phyloP scores from a whole-genome alignment of 2,113 vertebrate genomes.

The Ceratotherium simum region DNA sequence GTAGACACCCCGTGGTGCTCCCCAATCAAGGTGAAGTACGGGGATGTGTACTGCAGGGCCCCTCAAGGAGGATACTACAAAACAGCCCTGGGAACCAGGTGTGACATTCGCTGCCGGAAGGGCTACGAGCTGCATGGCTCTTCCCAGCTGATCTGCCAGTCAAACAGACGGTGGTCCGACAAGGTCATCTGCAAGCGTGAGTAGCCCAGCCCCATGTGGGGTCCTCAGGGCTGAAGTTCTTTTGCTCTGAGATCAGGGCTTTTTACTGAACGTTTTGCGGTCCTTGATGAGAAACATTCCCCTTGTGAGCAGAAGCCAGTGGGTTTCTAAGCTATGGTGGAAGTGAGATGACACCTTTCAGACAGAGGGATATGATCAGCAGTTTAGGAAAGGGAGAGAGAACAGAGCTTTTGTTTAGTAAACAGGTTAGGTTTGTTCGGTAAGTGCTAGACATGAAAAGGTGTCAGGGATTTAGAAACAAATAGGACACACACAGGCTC shows the following conservation, averaged over 20 bases:
- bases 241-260: not conserved
- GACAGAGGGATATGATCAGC: not conserved
- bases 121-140: constrained; percentile 94
- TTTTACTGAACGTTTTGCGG: not conserved
- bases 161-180: constrained; percentile 96
- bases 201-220: constrained; percentile 63
- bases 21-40: constrained; percentile 96
- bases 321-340: not conserved
- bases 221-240: not conserved
- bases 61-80: constrained; percentile 93
- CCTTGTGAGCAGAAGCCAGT: not conserved
- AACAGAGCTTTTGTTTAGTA: not conserved
- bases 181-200: constrained; percentile 96
- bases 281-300: not conserved
- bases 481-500: not conserved
- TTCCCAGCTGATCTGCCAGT: constrained; percentile 94
- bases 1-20: constrained; percentile 96
- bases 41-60: constrained; percentile 93
- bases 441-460: not conserved
- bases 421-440: not conserved
- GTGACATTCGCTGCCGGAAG: constrained; percentile 95
- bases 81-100: constrained; percentile 94
- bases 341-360: not conserved
- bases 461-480: not conserved
- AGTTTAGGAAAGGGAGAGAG: not conserved